phyloP scores from a whole-genome alignment of 2,113 vertebrate species.

The Poeciliopsis occidentalis region DNA sequence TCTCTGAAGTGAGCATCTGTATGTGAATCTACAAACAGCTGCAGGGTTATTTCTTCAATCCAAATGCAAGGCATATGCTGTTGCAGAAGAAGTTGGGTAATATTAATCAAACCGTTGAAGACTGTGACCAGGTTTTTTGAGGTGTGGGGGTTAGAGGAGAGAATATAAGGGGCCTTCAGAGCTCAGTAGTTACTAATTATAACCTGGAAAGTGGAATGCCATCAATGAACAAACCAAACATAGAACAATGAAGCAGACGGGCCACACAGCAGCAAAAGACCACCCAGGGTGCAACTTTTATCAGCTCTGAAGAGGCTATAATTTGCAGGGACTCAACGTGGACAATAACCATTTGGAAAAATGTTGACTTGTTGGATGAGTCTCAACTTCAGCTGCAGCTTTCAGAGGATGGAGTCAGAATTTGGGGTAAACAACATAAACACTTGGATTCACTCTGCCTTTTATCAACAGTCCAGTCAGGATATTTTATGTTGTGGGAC shows the following conservation, averaged over 20 bases:
- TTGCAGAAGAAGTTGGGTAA: neutral
- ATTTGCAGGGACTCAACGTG: neutral
- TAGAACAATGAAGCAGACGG: neutral
- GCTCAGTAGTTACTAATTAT: neutral
- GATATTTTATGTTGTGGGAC: neutral
- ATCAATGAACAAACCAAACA: neutral
- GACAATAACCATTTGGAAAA: neutral
- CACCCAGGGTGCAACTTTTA: neutral
- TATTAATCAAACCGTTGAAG: neutral
- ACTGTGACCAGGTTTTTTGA: neutral
- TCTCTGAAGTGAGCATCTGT: slow-evolving; percentile 69
- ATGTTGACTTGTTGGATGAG: neutral
- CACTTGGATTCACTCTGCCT: neutral
- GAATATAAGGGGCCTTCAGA: neutral
- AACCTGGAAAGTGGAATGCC: neutral
- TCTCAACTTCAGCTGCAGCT: neutral
- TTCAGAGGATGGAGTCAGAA: neutral
- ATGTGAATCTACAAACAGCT: slow-evolving; percentile 16
- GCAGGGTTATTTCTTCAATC: neutral
- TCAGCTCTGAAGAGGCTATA: neutral
- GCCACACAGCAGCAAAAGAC: slow-evolving; percentile 6
- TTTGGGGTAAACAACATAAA: neutral
- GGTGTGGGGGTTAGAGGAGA: neutral
- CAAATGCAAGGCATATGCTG: neutral
- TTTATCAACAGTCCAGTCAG: neutral